Conservation (phyloP, 2,113 vertebrate species). For the Willisornis vidua region DNA sequence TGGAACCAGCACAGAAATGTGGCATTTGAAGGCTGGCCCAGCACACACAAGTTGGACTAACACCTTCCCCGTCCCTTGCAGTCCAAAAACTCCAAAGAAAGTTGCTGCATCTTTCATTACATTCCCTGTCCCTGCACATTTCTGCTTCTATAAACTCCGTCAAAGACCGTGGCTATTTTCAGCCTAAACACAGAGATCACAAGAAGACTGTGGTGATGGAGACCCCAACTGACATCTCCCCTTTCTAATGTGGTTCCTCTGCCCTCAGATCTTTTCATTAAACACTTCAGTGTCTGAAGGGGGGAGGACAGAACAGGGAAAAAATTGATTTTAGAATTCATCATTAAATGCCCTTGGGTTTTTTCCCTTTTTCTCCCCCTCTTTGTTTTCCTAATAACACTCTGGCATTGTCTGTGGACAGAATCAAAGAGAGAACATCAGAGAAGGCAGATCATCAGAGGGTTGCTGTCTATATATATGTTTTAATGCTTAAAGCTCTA, state of each 20-base stretch:
- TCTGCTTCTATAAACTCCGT: not conserved
- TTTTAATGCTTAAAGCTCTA: not conserved
- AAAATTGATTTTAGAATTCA: constrained; percentile 24
- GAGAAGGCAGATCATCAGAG: not conserved
- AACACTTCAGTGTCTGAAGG: not conserved
- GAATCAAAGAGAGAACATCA: not conserved
- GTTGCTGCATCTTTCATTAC: not conserved
- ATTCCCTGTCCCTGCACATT: not conserved
- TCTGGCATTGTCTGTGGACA: not conserved
- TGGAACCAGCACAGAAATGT: not conserved
- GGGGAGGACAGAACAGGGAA: not conserved
- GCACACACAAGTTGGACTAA: not conserved
- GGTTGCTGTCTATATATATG: not conserved
- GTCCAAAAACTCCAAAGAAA: not conserved
- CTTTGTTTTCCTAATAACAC: not conserved
- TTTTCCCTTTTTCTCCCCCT: rapidly evolving
- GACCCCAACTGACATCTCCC: not conserved
- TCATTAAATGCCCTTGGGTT: not conserved
- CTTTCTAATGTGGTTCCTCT: not conserved
- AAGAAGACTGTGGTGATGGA: not conserved
- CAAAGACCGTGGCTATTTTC: not conserved
- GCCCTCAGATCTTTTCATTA: not conserved
- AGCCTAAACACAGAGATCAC: not conserved
- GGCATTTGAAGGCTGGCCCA: not conserved
- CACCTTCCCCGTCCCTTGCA: not conserved